Conservation (phyloP, 2,888 invertebrate genomes). For the Eilema caniola region DNA sequence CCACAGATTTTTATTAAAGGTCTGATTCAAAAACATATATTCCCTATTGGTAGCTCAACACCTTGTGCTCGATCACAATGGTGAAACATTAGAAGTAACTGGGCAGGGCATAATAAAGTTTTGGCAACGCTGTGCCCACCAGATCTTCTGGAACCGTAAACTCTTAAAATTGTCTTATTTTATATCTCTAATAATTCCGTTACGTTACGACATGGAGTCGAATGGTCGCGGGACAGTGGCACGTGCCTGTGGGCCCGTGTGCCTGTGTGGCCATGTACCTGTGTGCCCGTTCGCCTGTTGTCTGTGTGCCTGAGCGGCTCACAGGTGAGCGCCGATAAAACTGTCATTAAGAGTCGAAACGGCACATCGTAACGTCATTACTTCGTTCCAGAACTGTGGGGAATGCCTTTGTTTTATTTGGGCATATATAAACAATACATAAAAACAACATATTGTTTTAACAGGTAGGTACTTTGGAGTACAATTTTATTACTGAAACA, state of each 20-base stretch:
- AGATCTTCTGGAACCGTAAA: not conserved
- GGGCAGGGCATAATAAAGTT: not conserved
- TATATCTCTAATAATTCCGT: conserved; percentile 9
- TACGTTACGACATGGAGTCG: conserved; percentile 7
- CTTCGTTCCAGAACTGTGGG: not conserved
- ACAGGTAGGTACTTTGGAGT: not conserved
- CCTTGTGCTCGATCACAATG: not conserved
- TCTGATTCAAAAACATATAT: too few relatives aligned
- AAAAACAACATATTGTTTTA: not conserved
- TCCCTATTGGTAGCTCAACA: not conserved
- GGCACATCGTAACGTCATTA: conserved; percentile 12
- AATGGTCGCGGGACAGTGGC: not conserved
- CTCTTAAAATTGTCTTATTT: conserved; percentile 11
- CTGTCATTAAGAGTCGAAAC: conserved; percentile 13
- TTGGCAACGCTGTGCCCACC: not conserved
- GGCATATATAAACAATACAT: not conserved
- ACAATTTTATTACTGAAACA: not conserved
- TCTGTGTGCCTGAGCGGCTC: too few relatives aligned
- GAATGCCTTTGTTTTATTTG: conserved; percentile 8
- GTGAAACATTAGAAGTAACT: not conserved
- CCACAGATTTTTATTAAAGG: too few relatives aligned
- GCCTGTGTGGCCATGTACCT: not conserved
- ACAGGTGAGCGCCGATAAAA: conserved; percentile 20
- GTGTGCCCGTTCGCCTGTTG: too few relatives aligned
- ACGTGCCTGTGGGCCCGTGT: not conserved